Conservation (phyloP, 64 coral and sea anemone genomes). For the Montipora cactus region DNA sequence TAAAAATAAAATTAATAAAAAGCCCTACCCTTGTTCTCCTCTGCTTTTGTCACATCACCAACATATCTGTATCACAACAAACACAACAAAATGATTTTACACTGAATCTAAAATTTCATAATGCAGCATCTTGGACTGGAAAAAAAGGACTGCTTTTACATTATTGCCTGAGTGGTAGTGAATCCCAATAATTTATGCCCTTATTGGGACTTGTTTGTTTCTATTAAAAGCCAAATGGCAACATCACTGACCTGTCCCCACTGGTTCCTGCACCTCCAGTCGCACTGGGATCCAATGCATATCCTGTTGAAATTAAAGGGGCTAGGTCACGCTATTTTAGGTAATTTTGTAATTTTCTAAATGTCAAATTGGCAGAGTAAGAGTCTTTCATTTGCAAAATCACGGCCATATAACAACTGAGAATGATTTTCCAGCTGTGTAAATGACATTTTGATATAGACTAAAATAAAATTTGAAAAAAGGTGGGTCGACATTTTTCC, state of each 20-base stretch:
- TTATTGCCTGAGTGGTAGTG: no score
- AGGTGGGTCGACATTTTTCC: no score
- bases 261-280: slow-evolving; percentile 31
- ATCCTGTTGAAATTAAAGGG: slow-evolving; percentile 45
- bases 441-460: no score
- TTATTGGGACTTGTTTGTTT: no score
- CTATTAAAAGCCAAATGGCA: background rate
- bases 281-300: slow-evolving; percentile 96
- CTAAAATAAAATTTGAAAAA: no score
- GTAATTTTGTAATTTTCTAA: no score
- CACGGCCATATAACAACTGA: no score
- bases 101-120: background rate
- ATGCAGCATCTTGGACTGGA: background rate
- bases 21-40: slow-evolving; percentile 81
- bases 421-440: no score
- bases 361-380: no score
- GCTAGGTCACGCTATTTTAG: background rate
- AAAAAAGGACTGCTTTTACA: background rate
- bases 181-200: no score
- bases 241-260: slow-evolving; percentile 45
- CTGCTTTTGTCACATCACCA: slow-evolving; percentile 88
- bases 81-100: background rate
- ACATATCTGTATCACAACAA: slow-evolving; percentile 64
- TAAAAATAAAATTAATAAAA: background rate
- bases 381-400: no score